These are phyloP conservation scores for Tragelaphus buxtoni DNA, from an alignment of 2,113 vertebrate genomes.

Conservation along the genomic window DNA sequence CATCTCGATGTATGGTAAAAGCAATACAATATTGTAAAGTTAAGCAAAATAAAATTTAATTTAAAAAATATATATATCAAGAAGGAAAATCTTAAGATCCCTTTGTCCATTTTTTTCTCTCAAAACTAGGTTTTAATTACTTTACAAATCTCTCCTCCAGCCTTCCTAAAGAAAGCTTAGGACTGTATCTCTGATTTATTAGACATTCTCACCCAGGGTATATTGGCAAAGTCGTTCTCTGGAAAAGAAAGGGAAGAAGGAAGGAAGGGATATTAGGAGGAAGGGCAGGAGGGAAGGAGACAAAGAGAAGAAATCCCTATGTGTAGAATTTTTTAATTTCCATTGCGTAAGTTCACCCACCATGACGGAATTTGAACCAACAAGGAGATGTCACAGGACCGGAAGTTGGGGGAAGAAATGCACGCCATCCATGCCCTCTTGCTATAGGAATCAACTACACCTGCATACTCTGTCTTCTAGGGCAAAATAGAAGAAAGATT, in stretches of 20 bases:
- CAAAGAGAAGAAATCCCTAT: background rate
- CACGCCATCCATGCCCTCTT: background rate
- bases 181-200: background rate
- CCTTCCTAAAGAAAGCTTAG: background rate
- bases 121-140: background rate
- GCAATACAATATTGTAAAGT: too few relatives aligned
- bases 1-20: too few relatives aligned
- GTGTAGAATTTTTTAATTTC: background rate
- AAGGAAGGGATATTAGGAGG: background rate
- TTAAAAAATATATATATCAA: background rate
- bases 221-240: background rate
- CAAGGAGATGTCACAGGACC: accelerated
- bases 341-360: background rate
- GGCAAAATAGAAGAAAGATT: background rate
- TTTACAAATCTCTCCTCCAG: background rate
- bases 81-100: background rate
- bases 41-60: too few relatives aligned
- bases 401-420: accelerated
- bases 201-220: background rate
- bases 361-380: background rate
- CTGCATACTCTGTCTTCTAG: background rate
- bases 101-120: background rate
- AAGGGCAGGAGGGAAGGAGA: background rate
- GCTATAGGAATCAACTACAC: too few relatives aligned
- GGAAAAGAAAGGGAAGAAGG: background rate